Base-by-base conservation (phyloP, 30 jellyfish, hydroid and myxozoan species). In the Chironex yamaguchii region DNA sequence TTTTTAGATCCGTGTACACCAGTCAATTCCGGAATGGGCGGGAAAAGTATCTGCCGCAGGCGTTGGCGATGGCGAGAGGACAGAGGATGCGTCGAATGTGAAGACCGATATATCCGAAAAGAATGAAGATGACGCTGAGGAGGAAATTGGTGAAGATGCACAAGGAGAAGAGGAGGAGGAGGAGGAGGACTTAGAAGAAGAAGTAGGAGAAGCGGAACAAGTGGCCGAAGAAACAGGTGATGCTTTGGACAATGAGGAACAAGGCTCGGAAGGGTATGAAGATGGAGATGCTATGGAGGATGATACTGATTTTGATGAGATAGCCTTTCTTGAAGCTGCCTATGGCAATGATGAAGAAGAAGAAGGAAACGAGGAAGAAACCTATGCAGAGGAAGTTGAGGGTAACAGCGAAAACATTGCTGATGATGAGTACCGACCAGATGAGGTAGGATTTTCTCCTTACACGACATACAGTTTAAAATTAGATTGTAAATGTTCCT, bases 251-350 rank as follows among this genome's bases (percentile, higher is more conserved):
- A n/a, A n/a, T n/a, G n/a, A n/a, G n/a, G n/a, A n/a, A n/a, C n/a
- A n/a, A n/a, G n/a, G n/a, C n/a, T 42, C 58, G 9, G 58, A 42
- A 42, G 58, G 58, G 58, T 42, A 42, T 42, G 58, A 42, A 17
- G 62, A 32, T 49, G 93, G 69, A 11, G 93, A 58, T 23, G 89
- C 22, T n/a, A 25, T 29, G 13, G 82, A 68, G 4, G 93, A 71
- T 62, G 91, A 80, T 33, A 28, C 53, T 20, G 71, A 48, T 31
- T 80, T 30, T 12, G 95, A 74, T 26, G 94, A 85, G 30, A 67
- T 31, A 67, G 80, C 81, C 22, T 27, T 32, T 0, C 42, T 62
- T 14, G 93, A 53, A 0, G 89, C 30, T 20, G 82, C 70, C 62
- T 77, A 85, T 2, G 90, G 71, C 4, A 82, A 49, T 17, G 91